These are phyloP conservation scores for Chanos chanos DNA, from an alignment of 2,797 vertebrate species.

Conservation along the genomic window DNA sequence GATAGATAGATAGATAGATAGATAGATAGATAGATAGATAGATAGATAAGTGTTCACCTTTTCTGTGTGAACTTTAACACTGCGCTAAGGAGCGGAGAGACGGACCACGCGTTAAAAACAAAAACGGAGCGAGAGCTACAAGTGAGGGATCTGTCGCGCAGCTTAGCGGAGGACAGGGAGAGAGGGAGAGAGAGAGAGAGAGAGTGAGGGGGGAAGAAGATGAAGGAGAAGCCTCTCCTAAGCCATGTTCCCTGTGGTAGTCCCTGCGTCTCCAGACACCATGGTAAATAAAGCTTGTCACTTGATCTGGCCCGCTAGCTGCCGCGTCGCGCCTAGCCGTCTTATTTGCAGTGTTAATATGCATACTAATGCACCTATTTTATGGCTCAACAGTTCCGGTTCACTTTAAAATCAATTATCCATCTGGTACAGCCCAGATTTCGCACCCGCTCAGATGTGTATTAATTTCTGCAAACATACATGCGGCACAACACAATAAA, in stretches of 20 bases:
- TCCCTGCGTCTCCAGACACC: constrained; percentile 14
- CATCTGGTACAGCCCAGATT: constrained; percentile 81
- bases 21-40: too few species aligned
- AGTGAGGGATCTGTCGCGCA: too few species aligned
- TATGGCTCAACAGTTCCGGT: constrained; percentile 75
- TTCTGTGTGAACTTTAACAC: too few species aligned
- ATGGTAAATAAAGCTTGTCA: constrained; percentile 61
- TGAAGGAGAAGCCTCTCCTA: not conserved
- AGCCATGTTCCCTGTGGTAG: not conserved
- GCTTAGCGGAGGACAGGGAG: not conserved
- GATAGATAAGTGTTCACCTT: too few species aligned
- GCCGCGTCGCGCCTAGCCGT: constrained; percentile 26
- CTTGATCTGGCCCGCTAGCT: constrained; percentile 56
- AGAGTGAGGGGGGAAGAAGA: not conserved
- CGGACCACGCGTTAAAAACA: too few species aligned
- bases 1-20: too few species aligned
- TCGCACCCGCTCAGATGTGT: constrained; percentile 69
- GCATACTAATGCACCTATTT: constrained; percentile 78
- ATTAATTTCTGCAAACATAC: constrained; percentile 79
- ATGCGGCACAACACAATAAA: constrained; percentile 72
- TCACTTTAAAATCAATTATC: constrained; percentile 80
- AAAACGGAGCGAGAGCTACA: too few species aligned
- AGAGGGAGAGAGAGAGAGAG: constrained; percentile 1
- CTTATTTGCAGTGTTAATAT: constrained; percentile 74
- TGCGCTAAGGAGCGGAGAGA: too few species aligned